Base-by-base conservation (phyloP, 1,140 invertebrate genomes). In the Saccostrea glomerata region DNA sequence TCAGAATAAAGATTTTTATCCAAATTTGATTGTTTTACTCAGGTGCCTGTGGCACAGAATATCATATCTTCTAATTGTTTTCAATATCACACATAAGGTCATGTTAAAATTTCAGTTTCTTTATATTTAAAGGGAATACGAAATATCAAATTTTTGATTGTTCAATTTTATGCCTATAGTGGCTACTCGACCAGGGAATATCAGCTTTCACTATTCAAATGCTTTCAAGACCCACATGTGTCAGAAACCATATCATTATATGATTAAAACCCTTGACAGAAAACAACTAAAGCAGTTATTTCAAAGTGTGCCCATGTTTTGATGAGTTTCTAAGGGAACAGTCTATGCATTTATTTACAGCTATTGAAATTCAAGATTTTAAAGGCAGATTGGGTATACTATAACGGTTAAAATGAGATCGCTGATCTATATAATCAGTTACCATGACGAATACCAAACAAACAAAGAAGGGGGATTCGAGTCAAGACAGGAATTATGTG, bases 351-450 rank as follows among this genome's bases (percentile, higher is more conserved):
- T 63, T 63, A 63, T 63, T 63, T 63, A 63, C 17, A n/a, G 58
- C 58, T n/a, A 63, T 63, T 63, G 58, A 63, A 63, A 63, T 63
- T 63, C 58, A 63, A 63, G 58, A 63, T 63, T 63, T 63, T 63
- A 63, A 63, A 63, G 47, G 17, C 58, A 63, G 58, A 63, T 63
- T 63, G 58, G 58, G n/a, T 17, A 63, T 63, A 63, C 4, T 63
- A 63, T 63, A 63, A 63, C 58, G n/a, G 58, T 63, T 63, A 63
- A 63, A 63, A 63, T 63, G 58, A 63, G 17, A 63, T 63, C 58
- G n/a, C n/a, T 63, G 58, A 60, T 13, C 58, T 47, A 60, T 63
- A 63, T n/a, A 63, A 63, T 63, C 58, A 63, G 58, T 63, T 63
- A 63, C 58, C 58, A 63, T 63, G 58, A 63, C 58, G 20, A 63